A percentile compares a stretch with the other conserved stretches of the same genome.
These are phyloP conservation scores for Orchestia grillus DNA, from an alignment of 1,140 invertebrate species.

Conservation along the genomic window DNA sequence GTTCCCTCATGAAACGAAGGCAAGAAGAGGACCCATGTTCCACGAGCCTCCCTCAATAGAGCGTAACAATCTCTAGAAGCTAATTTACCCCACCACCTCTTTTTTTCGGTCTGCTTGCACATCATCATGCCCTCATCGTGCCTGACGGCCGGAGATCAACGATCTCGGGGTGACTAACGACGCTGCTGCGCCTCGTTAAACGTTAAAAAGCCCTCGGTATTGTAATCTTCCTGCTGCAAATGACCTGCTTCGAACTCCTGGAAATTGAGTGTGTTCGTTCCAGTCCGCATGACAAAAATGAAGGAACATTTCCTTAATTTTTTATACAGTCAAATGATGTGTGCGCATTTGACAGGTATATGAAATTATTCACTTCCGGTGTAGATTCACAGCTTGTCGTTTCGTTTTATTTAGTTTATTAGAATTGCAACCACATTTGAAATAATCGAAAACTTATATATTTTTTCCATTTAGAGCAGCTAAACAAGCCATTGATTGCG, in stretches of 20 bases:
- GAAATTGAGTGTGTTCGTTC: background rate
- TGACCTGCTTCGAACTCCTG: background rate
- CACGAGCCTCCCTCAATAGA: background rate
- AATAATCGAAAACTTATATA: background rate
- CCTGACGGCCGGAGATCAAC: background rate
- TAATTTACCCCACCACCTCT: background rate
- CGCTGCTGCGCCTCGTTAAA: background rate
- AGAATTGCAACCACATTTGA: background rate
- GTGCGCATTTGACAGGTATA: background rate
- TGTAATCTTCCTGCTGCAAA: background rate
- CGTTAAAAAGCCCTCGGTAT: background rate
- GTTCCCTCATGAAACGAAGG: no score
- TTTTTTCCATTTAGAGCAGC: background rate
- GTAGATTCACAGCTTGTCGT: background rate
- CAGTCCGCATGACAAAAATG: background rate
- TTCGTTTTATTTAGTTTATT: background rate
- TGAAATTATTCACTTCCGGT: background rate
- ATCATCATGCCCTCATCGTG: background rate
- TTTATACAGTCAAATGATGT: background rate
- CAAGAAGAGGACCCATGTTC: no score
- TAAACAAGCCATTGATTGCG: background rate
- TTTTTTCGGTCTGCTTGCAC: background rate
- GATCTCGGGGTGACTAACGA: background rate
- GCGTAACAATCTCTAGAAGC: background rate
- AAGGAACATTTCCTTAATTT: background rate